Base-by-base conservation (phyloP, 53 echinoderm and acorn worm species). In the Antedon mediterranea region DNA sequence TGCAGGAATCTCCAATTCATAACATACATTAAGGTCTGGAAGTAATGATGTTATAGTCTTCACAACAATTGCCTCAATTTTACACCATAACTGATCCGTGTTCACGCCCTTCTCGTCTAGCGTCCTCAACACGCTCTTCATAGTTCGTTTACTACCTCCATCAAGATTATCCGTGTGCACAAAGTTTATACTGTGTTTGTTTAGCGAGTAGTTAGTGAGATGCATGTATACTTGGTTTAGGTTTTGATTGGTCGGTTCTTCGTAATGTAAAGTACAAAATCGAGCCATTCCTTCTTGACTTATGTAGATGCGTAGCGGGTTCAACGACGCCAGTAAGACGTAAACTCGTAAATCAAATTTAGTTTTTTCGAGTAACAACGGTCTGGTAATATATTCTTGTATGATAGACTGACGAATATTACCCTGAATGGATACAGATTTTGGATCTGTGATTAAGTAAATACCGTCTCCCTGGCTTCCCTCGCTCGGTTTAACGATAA, bases 341-440 rank as follows among this genome's bases (percentile, higher is more conserved):
- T 92, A 92, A 32, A 92, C 86, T 71, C 93, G 80, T 26, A 92
- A 82, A 75, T 92, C 93, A 83, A 92, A 92, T 77, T 92, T 92
- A 80, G 86, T 89, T 26, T 81, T 74, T 73, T 92, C 93, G 43
- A 92, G 72, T 28, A 92, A 85, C 18, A 92, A 78, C 9, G 93
- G 93, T 74, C 77, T 79, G 37, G 89, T 72, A 6, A 92, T 41
- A 76, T 92, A 92, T 43, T 92, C 89, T 79, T 92, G 93, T n/a
- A 89, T 89, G 7, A 92, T 76, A 23, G 93, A 89, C 31, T 87
- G 84, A 7, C 85, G 84, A 72, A 89, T 81, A 43, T 89, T 80
- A 33, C 89, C 93, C 13, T 82, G 87, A 14, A 80, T 76, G 34
- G 89, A 81, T 75, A 92, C 77, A 32, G 89, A 79, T 18, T 87